Evolutionary conservation across 2,113 vertebrate genomes (phyloP), one percentile per base, ranked within the genome.

Genomic region (Scomber colias): DNA sequence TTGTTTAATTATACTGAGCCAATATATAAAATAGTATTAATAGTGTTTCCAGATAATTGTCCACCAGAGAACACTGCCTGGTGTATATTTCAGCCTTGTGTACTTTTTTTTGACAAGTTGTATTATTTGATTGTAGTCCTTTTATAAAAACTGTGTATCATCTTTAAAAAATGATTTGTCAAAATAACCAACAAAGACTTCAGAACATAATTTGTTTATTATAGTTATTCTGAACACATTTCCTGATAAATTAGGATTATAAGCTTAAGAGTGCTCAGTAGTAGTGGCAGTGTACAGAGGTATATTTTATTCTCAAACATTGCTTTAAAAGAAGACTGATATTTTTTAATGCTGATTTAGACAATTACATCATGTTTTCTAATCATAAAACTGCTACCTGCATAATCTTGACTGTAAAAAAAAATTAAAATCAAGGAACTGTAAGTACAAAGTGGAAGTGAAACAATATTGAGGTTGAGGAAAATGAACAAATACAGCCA

Each of bases 281-380:
- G 57, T 83, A 71, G 51, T 64, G 68, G 53, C 59, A 79, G 73
- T 68, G 62, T 46, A 66, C 49, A 84, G 78, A 77, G 70, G 60
- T 76, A 72, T 75, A 78, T 64, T 13, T 49, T 50, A 71, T 31
- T 21, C 35, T 63, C 21, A 3, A 71, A 54, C 48, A 77, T 10
- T 55, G 2, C 24, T 65, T 73, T 0, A 48, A 46, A 51, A 59
- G 1, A 35, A 65, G 59, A 53, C n/a, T 45, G 50, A 64, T 30
- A 60, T 49, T 54, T 49, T 14, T 1, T 40, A 21, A 21, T 27
- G n/a, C 19, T 11, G 30, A 54, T 10, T 51, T 11, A 35, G 11
- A 53, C 16, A 35, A 40, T 21, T 19, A 3, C 24, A 11, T 7
- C 2, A 4, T 27, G 14, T 12, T 9, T 8, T 31, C 30, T 59